Evolutionary conservation across 2,797 vertebrate species (phyloP).

Genomic region (Clarias laeviceps): DNA sequence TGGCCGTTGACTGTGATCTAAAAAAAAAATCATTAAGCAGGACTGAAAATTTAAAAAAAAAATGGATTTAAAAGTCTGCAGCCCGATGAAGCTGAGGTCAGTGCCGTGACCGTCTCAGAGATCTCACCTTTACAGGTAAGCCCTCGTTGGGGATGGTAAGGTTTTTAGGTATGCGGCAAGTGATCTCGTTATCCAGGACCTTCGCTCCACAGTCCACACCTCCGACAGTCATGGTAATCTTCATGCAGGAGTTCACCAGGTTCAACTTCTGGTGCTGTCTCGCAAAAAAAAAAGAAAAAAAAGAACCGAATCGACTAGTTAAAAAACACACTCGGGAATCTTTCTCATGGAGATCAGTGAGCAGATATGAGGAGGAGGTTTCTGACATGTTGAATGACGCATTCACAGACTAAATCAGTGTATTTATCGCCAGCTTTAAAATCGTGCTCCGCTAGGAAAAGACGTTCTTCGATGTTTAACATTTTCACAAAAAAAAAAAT

Average conservation of each 20-base stretch:
- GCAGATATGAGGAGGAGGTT: background rate
- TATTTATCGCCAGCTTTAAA: no score
- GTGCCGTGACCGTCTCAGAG: background rate
- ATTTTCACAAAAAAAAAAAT: no score
- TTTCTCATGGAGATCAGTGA: background rate
- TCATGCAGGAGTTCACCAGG: slow-evolving; percentile 79
- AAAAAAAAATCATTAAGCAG: background rate
- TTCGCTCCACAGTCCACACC: slow-evolving; percentile 77
- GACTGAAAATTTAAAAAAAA: no score
- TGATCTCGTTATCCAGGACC: slow-evolving; percentile 84
- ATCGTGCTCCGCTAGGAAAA: no score
- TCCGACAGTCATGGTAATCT: slow-evolving; percentile 84
- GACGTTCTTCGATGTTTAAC: no score
- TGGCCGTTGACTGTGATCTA: slow-evolving; percentile 86
- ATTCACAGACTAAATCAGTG: no score
- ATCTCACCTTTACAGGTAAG: slow-evolving; percentile 77
- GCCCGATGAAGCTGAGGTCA: background rate
- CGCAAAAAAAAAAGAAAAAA: background rate
- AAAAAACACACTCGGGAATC: background rate
- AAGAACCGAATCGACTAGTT: background rate
- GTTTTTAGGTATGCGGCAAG: slow-evolving; percentile 82
- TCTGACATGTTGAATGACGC: no score
- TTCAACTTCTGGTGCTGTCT: slow-evolving; percentile 85
- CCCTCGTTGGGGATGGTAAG: slow-evolving; percentile 73
- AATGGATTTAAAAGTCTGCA: no score